Conservation (phyloP, 2,113 vertebrate species). For the Melanerpes formicivorus region DNA sequence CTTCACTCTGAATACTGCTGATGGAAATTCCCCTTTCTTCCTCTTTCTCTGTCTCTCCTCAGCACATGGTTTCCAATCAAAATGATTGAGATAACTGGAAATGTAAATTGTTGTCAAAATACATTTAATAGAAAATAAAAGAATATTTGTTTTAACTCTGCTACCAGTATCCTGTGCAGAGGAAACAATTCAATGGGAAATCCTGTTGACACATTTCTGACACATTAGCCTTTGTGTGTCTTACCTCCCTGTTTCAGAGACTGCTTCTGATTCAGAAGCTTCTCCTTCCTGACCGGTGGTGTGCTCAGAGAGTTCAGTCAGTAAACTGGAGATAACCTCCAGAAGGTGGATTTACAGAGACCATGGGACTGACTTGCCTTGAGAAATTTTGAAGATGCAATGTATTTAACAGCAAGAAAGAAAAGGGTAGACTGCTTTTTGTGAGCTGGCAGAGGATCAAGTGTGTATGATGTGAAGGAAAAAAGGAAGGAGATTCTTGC, state of each 20-base stretch:
- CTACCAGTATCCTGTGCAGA: constrained; percentile 5
- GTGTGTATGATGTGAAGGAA: constrained; percentile 49
- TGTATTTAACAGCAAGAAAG: constrained; percentile 10
- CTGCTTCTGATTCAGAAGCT: constrained; percentile 57
- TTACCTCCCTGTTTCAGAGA: constrained; percentile 29
- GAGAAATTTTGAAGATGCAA: constrained; percentile 31
- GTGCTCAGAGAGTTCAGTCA: constrained; percentile 21
- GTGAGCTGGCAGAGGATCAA: constrained; percentile 51
- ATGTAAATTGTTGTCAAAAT: not conserved
- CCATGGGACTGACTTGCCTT: constrained; percentile 15
- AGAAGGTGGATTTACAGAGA: constrained; percentile 5
- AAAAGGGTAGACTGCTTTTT: constrained; percentile 34
- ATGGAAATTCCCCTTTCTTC: not conserved
- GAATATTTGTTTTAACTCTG: constrained; percentile 46
- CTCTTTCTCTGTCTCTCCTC: not conserved
- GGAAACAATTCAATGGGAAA: constrained; percentile 59
- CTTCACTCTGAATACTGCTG: constrained; percentile 1
- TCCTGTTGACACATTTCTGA: constrained; percentile 63
- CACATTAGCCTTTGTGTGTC: constrained; percentile 40
- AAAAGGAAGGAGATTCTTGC: constrained; percentile 56
- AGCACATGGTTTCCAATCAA: not conserved
- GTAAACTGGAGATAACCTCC: constrained; percentile 45
- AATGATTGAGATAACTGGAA: not conserved
- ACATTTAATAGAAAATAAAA: constrained; percentile 22
- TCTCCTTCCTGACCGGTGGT: constrained; percentile 67